Conservation (phyloP, 2,797 vertebrate genomes). For the Fundulus diaphanus region DNA sequence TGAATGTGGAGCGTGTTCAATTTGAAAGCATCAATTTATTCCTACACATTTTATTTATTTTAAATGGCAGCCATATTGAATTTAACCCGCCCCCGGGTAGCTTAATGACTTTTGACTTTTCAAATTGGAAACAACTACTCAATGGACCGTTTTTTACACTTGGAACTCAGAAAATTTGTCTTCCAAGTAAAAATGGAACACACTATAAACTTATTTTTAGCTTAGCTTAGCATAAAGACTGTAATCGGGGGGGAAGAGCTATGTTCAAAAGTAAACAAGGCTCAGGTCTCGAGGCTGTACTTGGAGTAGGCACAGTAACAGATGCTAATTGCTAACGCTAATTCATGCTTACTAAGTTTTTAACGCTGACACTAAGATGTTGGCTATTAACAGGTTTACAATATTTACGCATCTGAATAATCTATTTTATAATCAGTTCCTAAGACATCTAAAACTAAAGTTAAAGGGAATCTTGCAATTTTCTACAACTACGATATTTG, state of each 20-base stretch:
- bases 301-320: not conserved
- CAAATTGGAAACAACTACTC: not conserved
- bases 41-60: not conserved
- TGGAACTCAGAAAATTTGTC: too few species aligned
- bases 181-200: not conserved
- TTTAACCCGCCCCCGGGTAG: not conserved
- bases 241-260: not conserved
- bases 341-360: not conserved
- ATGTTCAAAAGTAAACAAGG: not conserved
- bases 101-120: not conserved
- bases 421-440: not conserved
- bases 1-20: not conserved
- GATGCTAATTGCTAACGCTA: not conserved
- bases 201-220: not conserved
- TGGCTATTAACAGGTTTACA: not conserved
- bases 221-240: slow-evolving; percentile 23
- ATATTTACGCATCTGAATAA: not conserved
- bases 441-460: not conserved
- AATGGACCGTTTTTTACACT: not conserved
- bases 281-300: not conserved
- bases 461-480: not conserved
- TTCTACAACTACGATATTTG: not conserved
- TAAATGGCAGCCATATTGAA: not conserved
- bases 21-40: not conserved
- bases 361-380: not conserved